phyloP scores from a whole-genome alignment of 2,113 vertebrate species.

The Pimephales promelas region DNA sequence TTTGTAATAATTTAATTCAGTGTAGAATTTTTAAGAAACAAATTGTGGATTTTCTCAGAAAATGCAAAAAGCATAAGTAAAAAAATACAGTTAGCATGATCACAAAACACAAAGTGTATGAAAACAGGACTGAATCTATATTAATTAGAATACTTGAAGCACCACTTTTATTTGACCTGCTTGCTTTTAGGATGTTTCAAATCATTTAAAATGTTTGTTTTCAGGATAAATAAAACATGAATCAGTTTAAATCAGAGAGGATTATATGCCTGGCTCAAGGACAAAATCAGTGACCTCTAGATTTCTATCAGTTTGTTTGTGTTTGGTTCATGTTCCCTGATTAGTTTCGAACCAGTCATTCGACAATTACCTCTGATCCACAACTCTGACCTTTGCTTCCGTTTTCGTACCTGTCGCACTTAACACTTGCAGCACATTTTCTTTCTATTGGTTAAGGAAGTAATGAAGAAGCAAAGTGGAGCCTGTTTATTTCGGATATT shows the following conservation, averaged over 20 bases:
- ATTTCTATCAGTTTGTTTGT: slow-evolving; percentile 10
- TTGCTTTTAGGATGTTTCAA: background rate
- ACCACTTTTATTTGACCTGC: background rate
- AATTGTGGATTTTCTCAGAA: background rate
- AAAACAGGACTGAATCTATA: background rate
- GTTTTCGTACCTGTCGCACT: background rate
- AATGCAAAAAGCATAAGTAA: background rate
- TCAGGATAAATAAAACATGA: slow-evolving; percentile 17
- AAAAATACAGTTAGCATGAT: background rate
- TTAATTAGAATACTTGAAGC: background rate
- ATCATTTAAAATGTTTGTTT: slow-evolving; percentile 12
- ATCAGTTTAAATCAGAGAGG: slow-evolving; percentile 9
- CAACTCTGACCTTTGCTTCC: background rate
- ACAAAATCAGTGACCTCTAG: background rate
- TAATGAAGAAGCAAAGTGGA: slow-evolving; percentile 10
- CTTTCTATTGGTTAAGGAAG: background rate
- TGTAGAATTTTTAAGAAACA: background rate
- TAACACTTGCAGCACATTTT: background rate
- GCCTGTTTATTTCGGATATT: background rate
- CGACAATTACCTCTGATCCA: background rate
- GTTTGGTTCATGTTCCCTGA: slow-evolving; percentile 7
- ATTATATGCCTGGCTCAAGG: slow-evolving; percentile 6
- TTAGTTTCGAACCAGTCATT: background rate
- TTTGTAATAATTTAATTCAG: no score
- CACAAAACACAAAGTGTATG: background rate